These are phyloP conservation scores for Crypturellus tataupa DNA, from an alignment of 2,797 vertebrate species.

Conservation along the genomic window DNA sequence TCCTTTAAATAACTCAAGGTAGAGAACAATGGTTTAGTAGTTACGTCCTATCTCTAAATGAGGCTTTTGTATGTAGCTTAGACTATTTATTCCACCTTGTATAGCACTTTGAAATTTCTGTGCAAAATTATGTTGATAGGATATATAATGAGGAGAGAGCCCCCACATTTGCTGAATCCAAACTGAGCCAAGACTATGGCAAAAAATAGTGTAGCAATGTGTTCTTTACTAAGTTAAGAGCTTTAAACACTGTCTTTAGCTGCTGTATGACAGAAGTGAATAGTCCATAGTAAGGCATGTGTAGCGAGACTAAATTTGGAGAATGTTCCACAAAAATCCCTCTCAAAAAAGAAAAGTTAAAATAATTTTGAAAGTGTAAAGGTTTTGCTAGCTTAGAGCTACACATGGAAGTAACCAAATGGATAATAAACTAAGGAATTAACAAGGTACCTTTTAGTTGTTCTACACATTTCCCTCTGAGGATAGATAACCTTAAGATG, in stretches of 20 bases:
- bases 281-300: background rate
- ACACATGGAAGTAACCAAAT: background rate
- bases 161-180: background rate
- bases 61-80: background rate
- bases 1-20: background rate
- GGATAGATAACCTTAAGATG: conserved; percentile 44
- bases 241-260: background rate
- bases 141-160: background rate
- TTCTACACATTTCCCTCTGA: background rate
- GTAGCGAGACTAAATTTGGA: background rate
- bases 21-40: background rate
- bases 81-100: background rate
- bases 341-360: background rate
- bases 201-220: background rate
- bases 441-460: background rate
- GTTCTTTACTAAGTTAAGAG: background rate
- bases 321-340: background rate
- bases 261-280: background rate
- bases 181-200: background rate
- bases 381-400: background rate
- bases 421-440: background rate
- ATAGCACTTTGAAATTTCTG: background rate
- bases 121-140: background rate
- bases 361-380: background rate
- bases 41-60: background rate